Conservation (phyloP, 1,140 invertebrate genomes). For the Lepidurus apus region DNA sequence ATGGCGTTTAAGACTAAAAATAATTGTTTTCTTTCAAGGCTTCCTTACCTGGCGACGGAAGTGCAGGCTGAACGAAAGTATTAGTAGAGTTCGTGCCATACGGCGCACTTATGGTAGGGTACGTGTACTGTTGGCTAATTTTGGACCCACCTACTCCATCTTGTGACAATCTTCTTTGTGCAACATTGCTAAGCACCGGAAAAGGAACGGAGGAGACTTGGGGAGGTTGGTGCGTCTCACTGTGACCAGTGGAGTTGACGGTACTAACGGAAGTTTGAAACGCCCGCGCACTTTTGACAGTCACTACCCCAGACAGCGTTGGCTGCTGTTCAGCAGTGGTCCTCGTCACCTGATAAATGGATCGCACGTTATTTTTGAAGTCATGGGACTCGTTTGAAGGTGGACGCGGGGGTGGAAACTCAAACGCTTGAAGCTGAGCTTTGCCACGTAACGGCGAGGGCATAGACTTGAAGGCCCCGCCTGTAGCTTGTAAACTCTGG, state of each 20-base stretch:
- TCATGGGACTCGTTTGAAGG: neutral
- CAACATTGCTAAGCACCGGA: neutral
- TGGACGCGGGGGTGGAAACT: neutral
- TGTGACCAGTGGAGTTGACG: neutral
- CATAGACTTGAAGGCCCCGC: conserved; percentile 77
- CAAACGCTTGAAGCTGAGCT: conserved; percentile 11
- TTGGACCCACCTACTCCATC: neutral
- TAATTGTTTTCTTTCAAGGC: neutral
- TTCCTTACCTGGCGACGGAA: neutral
- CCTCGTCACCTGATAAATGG: neutral
- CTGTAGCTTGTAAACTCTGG: conserved; percentile 70
- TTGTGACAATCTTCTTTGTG: neutral
- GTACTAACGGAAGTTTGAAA: neutral
- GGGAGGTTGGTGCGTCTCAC: neutral
- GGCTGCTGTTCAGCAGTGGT: neutral
- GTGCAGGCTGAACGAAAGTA: neutral
- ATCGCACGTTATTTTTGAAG: neutral
- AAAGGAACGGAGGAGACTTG: neutral
- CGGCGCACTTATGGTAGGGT: neutral
- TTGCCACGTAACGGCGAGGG: conserved; percentile 53
- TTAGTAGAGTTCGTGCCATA: neutral
- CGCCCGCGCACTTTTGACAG: neutral
- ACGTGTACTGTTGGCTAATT: neutral
- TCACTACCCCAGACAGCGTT: neutral
- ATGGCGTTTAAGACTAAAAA: neutral